Conservation (phyloP, 2,113 vertebrate species). For the Pelvicachromis taeniatus region DNA sequence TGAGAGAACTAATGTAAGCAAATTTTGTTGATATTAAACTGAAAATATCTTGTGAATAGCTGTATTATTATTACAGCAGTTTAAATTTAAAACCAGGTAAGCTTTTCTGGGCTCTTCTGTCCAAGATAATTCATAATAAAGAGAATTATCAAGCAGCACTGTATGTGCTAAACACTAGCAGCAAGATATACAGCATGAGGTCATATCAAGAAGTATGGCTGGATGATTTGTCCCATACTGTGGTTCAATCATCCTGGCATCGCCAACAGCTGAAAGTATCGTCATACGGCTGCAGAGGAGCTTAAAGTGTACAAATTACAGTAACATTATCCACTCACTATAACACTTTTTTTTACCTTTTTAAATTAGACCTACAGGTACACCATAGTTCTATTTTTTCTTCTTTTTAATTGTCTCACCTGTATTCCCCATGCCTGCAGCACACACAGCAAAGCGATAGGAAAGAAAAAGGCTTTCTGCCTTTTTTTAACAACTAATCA, state of each 20-base stretch:
- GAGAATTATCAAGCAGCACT: not conserved
- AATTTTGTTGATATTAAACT: not conserved
- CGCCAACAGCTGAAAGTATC: not conserved
- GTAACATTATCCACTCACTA: not conserved
- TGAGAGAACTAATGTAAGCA: not conserved
- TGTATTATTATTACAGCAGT: not conserved
- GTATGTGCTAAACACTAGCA: not conserved
- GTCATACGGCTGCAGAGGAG: not conserved
- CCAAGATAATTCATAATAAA: not conserved
- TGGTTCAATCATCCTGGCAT: not conserved
- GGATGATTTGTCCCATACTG: not conserved
- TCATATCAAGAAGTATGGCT: not conserved
- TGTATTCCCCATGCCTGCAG: not conserved
- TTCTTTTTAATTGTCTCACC: rapidly evolving
- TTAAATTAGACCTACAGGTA: not conserved
- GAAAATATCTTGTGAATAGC: not conserved
- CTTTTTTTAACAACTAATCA: not conserved
- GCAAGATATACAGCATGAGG: not conserved
- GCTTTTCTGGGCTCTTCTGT: not conserved
- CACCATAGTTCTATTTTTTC: not conserved
- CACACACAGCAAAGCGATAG: not conserved
- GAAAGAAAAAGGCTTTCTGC: not conserved
- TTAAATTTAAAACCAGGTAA: not conserved
- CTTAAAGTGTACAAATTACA: not conserved
- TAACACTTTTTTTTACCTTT: not conserved